These are phyloP conservation scores for Lepisosteus oculatus DNA, from an alignment of 2,113 vertebrate species.

Conservation along the genomic window DNA sequence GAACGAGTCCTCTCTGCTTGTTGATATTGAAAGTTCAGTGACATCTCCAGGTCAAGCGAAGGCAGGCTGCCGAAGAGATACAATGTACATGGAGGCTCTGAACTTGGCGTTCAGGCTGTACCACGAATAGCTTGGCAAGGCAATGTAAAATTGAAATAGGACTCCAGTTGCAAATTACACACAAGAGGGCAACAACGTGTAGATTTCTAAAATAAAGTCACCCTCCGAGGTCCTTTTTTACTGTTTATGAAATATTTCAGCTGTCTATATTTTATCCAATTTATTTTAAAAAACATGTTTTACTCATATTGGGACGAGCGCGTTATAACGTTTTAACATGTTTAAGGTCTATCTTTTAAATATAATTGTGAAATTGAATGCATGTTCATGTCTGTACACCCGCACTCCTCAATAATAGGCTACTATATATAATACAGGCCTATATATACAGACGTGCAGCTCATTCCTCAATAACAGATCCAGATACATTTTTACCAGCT, in stretches of 20 bases:
- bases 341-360: not conserved
- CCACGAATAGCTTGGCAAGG: not conserved
- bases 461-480: conserved; percentile 71
- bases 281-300: no score
- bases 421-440: not conserved
- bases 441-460: conserved; percentile 33
- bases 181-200: conserved; percentile 48
- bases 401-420: not conserved
- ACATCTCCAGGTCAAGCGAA: no score
- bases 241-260: conserved; percentile 60
- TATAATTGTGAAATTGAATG: not conserved
- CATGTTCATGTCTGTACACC: not conserved
- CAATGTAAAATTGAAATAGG: not conserved
- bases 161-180: conserved; percentile 37
- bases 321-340: no score
- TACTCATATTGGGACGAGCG: no score
- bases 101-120: no score
- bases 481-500: conserved; percentile 56
- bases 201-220: conserved; percentile 52
- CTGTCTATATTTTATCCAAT: no score
- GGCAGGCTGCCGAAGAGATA: no score
- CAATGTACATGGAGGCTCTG: no score
- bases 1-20: no score
- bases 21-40: no score
- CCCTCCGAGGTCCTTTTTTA: conserved; percentile 26